These are phyloP conservation scores for Penaeus monodon DNA, from an alignment of 2,888 invertebrate species.

Conservation along the genomic window DNA sequence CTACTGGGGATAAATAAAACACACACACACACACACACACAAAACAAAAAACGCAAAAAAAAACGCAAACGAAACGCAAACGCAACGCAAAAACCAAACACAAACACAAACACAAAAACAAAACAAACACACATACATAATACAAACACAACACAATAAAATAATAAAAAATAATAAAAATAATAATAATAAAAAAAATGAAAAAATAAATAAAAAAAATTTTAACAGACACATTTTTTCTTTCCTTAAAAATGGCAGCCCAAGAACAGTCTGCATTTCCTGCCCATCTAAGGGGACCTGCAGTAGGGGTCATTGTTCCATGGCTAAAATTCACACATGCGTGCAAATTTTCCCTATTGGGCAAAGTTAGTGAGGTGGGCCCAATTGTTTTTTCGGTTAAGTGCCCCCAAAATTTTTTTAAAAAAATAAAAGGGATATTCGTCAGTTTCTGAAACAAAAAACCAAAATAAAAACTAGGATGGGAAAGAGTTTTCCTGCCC, in stretches of 20 bases:
- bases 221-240: constrained; percentile 56
- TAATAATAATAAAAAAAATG: too few relatives aligned
- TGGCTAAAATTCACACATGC: constrained; percentile 78
- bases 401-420: constrained; percentile 73
- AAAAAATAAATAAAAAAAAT: too few relatives aligned
- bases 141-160: too few relatives aligned
- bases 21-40: too few relatives aligned
- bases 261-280: constrained; percentile 84
- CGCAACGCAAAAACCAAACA: too few relatives aligned
- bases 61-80: too few relatives aligned
- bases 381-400: constrained; percentile 73
- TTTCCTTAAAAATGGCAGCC: constrained; percentile 82
- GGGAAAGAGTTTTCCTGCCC: background rate
- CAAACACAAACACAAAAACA: too few relatives aligned
- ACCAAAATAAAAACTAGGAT: background rate
- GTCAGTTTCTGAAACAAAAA: background rate
- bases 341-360: constrained; percentile 72
- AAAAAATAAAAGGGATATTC: constrained; percentile 66
- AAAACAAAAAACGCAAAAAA: too few relatives aligned
- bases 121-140: too few relatives aligned
- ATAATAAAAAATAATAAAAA: too few relatives aligned
- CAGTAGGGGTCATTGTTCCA: constrained; percentile 87
- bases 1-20: too few relatives aligned
- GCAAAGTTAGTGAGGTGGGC: constrained; percentile 72
- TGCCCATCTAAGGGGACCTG: constrained; percentile 84